Percentiles rank a stretch among this genome's conserved stretches.
These are phyloP conservation scores for Lochmaea crataegi DNA, from an alignment of 2,888 invertebrate species.

Conservation along the genomic window DNA sequence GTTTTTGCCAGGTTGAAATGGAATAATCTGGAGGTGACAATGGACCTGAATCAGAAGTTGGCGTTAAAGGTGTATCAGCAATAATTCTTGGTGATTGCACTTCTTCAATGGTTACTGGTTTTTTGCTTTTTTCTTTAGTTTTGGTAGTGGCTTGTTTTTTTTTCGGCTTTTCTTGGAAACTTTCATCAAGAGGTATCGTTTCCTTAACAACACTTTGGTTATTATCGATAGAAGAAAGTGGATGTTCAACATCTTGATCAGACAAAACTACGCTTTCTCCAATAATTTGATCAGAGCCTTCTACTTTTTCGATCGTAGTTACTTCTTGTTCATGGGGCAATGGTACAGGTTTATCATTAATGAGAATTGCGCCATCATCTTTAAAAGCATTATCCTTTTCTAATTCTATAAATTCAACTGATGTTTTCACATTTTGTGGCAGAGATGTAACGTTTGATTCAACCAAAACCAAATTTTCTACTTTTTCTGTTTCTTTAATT, in stretches of 20 bases:
- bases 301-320: neutral
- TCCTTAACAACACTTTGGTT: neutral
- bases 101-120: slow-evolving; percentile 69
- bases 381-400: slow-evolving; percentile 38
- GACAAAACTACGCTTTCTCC: neutral
- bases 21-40: slow-evolving; percentile 59
- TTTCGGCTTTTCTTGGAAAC: slow-evolving; percentile 34
- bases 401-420: slow-evolving; percentile 48
- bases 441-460: slow-evolving; percentile 11
- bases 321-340: slow-evolving; percentile 13
- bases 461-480: slow-evolving; percentile 10
- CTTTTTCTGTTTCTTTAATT: slow-evolving; percentile 41
- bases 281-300: neutral
- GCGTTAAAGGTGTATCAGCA: slow-evolving; percentile 66
- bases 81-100: slow-evolving; percentile 65
- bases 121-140: slow-evolving; percentile 60
- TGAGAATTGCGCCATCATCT: slow-evolving; percentile 43
- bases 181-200: neutral
- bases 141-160: slow-evolving; percentile 46
- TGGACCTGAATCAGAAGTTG: slow-evolving; percentile 62
- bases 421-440: slow-evolving; percentile 27
- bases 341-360: slow-evolving; percentile 50
- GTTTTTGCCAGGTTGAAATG: slow-evolving; percentile 51
- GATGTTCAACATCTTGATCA: slow-evolving; percentile 11
- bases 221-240: neutral